Conservation (phyloP, 2,888 invertebrate species). For the Smittia aterrima region DNA sequence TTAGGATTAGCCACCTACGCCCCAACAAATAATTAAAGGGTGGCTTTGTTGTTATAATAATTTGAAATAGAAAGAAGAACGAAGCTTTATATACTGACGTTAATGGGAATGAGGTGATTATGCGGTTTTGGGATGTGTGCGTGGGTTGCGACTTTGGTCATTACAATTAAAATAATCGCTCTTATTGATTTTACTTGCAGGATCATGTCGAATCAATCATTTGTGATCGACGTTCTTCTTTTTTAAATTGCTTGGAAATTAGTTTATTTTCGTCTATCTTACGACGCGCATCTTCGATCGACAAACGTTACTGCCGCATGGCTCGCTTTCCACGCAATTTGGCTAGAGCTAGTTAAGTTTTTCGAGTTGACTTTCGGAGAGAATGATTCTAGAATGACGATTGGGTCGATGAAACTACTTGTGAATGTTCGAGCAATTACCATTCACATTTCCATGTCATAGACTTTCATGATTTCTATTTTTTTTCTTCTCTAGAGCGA, state of each 20-base stretch:
- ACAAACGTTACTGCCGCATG: too few relatives aligned
- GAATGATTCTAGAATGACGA: background rate
- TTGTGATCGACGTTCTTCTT: too few relatives aligned
- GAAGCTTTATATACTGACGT: background rate
- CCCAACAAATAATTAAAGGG: conserved; percentile 16
- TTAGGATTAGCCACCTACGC: background rate
- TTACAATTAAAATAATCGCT: too few relatives aligned
- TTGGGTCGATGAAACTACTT: conserved; percentile 22
- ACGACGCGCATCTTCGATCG: too few relatives aligned
- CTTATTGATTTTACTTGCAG: too few relatives aligned
- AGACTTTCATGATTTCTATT: background rate
- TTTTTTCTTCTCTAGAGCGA: too few relatives aligned
- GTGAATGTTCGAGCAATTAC: background rate
- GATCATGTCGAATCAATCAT: too few relatives aligned
- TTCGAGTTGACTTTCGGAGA: background rate
- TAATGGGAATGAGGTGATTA: conserved; percentile 28
- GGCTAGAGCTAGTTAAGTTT: background rate
- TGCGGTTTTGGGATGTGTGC: conserved; percentile 22
- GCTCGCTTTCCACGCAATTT: too few relatives aligned
- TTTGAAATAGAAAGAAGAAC: conserved; percentile 20
- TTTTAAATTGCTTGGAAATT: too few relatives aligned
- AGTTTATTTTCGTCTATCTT: too few relatives aligned
- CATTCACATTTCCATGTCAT: background rate
- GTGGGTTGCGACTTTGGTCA: too few relatives aligned
- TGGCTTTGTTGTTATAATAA: conserved; percentile 18